Conservation (phyloP, 2,888 invertebrate species). For the Busseola fusca region DNA sequence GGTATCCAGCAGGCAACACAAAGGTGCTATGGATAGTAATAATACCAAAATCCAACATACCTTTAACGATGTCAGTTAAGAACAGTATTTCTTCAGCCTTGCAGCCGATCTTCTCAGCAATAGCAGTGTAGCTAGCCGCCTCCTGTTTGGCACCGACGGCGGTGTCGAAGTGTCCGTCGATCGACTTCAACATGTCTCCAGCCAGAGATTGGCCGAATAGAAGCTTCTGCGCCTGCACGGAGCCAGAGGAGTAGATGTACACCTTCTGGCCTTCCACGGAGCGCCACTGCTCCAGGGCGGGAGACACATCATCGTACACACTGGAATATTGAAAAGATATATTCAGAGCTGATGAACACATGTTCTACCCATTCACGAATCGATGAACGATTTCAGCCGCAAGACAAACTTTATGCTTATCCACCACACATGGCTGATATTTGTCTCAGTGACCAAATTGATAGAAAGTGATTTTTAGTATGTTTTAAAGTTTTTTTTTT, state of each 20-base stretch:
- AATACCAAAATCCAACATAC: slow-evolving; percentile 79
- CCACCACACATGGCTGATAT: neutral
- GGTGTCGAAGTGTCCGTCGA: slow-evolving; percentile 96
- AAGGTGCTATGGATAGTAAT: neutral
- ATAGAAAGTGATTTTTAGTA: neutral
- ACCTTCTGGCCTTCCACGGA: slow-evolving; percentile 90
- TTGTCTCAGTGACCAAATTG: neutral
- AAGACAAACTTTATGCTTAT: no score
- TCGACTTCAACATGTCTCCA: slow-evolving; percentile 93
- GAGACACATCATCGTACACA: slow-evolving; percentile 95
- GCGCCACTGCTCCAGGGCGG: slow-evolving; percentile 92
- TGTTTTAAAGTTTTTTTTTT: neutral
- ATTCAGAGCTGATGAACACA: slow-evolving; percentile 4
- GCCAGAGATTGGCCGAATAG: slow-evolving; percentile 93
- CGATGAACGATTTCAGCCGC: no score
- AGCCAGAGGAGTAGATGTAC: slow-evolving; percentile 97
- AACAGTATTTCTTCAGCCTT: slow-evolving; percentile 93
- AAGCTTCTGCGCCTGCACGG: slow-evolving; percentile 96
- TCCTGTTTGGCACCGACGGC: slow-evolving; percentile 95
- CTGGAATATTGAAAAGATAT: slow-evolving; percentile 85
- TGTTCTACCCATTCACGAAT: no score
- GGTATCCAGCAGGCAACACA: neutral
- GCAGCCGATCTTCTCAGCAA: slow-evolving; percentile 91
- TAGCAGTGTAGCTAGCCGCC: slow-evolving; percentile 93
- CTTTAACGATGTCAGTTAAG: slow-evolving; percentile 95